A percentile compares a stretch with the other conserved stretches of the same genome.
Evolutionary conservation across 23 tunicate species (phyloP).

Genomic region (Phallusia fumigata): DNA sequence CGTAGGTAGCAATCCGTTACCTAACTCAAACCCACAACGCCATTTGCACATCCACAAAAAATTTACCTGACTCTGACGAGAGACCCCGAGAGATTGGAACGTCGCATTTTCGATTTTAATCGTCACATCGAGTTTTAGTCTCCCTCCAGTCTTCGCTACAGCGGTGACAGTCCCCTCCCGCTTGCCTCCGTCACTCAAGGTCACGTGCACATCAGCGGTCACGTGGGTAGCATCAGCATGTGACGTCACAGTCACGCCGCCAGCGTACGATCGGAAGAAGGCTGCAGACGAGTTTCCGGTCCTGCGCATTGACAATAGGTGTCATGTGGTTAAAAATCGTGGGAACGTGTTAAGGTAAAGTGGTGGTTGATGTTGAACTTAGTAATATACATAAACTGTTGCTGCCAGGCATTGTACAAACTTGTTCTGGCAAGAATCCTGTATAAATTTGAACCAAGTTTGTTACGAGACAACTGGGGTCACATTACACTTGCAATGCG

Average conservation of each 20-base stretch:
- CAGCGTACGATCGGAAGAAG: constrained; percentile 32
- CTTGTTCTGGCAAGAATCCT: too few species aligned
- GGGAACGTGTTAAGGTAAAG: too few species aligned
- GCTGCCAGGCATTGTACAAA: too few species aligned
- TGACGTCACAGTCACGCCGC: constrained; percentile 18
- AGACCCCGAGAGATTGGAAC: constrained; percentile 18
- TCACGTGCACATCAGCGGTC: constrained; percentile 29
- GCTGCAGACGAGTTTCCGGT: constrained; percentile 34
- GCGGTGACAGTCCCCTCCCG: constrained; percentile 27
- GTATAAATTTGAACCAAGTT: too few species aligned
- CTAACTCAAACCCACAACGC: too few species aligned
- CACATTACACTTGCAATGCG: too few species aligned
- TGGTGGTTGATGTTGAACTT: too few species aligned
- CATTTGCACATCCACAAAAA: too few species aligned
- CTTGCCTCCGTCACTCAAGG: constrained; percentile 47
- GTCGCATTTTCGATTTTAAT: constrained; percentile 15
- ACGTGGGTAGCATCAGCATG: neutral
- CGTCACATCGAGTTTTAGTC: constrained; percentile 6
- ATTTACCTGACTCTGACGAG: constrained; percentile 37
- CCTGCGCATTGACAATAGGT: constrained; percentile 8
- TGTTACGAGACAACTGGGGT: too few species aligned
- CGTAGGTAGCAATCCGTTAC: too few species aligned
- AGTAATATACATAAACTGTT: too few species aligned
- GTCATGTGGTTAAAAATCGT: too few species aligned
- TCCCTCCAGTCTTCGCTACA: neutral